phyloP scores from a whole-genome alignment of 2,888 invertebrate species.

The Erebia epiphron region DNA sequence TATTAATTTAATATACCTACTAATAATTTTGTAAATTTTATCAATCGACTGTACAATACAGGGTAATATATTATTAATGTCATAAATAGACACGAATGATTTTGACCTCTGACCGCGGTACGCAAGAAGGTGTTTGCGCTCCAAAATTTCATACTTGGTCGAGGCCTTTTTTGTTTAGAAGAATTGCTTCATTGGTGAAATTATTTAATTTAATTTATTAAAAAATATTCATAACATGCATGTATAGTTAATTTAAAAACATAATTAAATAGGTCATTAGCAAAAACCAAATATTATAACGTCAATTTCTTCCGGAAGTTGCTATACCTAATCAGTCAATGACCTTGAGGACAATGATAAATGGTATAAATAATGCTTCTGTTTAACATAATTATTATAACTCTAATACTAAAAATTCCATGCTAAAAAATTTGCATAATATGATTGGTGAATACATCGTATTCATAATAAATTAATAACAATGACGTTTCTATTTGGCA shows the following conservation, averaged over 20 bases:
- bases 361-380: slow-evolving; percentile 22
- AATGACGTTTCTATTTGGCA: too few species aligned
- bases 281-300: slow-evolving; percentile 9
- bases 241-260: too few species aligned
- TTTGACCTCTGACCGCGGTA: slow-evolving; percentile 63
- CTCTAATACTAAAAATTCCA: slow-evolving; percentile 34
- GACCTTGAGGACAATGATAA: slow-evolving; percentile 29
- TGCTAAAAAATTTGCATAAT: slow-evolving; percentile 43
- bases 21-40: slow-evolving; percentile 10
- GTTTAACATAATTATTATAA: slow-evolving; percentile 26
- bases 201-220: too few species aligned
- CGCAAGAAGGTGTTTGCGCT: slow-evolving; percentile 35
- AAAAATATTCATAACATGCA: too few species aligned
- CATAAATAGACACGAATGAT: slow-evolving; percentile 62
- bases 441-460: slow-evolving; percentile 42
- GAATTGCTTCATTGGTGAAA: background rate
- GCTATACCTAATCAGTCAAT: slow-evolving; percentile 15
- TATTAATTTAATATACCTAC: slow-evolving; percentile 17
- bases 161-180: slow-evolving; percentile 50
- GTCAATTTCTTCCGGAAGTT: slow-evolving; percentile 19
- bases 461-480: slow-evolving; percentile 2
- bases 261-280: slow-evolving; percentile 2
- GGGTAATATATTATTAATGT: slow-evolving; percentile 41
- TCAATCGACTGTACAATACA: slow-evolving; percentile 10
- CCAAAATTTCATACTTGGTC: slow-evolving; percentile 53